These are phyloP conservation scores for Sander vitreus DNA, from an alignment of 2,113 vertebrate species.

Conservation along the genomic window DNA sequence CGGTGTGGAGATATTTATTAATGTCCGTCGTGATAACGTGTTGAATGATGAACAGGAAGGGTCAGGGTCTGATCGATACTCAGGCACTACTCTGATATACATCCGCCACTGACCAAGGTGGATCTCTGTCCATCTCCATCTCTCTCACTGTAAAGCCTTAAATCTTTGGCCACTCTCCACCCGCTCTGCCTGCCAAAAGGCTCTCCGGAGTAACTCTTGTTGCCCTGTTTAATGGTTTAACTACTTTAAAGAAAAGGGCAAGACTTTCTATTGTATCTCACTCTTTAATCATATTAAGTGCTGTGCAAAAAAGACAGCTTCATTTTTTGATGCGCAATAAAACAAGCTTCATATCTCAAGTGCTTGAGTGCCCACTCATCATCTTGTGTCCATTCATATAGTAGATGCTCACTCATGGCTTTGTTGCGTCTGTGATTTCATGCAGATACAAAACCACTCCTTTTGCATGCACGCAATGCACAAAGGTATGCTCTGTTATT, in stretches of 20 bases:
- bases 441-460: slow-evolving; percentile 7
- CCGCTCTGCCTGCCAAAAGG: slow-evolving; percentile 60
- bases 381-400: slow-evolving; percentile 15
- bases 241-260: slow-evolving; percentile 66
- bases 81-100: slow-evolving; percentile 10
- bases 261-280: slow-evolving; percentile 52
- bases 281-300: slow-evolving; percentile 81
- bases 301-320: slow-evolving; percentile 60
- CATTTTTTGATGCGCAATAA: slow-evolving; percentile 55
- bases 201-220: slow-evolving; percentile 69
- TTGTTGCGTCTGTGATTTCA: slow-evolving; percentile 2
- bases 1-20: slow-evolving; percentile 30
- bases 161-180: slow-evolving; percentile 60
- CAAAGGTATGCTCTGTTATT: slow-evolving; percentile 34
- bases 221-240: slow-evolving; percentile 73
- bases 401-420: slow-evolving; percentile 10
- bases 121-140: slow-evolving; percentile 17
- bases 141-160: slow-evolving; percentile 46
- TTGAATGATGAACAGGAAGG: slow-evolving; percentile 55
- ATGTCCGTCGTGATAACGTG: slow-evolving; percentile 18
- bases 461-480: not conserved
- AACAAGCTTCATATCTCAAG: slow-evolving; percentile 55
- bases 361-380: slow-evolving; percentile 52
- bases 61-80: slow-evolving; percentile 54
- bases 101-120: slow-evolving; percentile 23